A percentile compares a stretch with the other conserved stretches of the same genome.
Conservation (phyloP, 2,888 invertebrate genomes). For the Drosophila mimetica region DNA sequence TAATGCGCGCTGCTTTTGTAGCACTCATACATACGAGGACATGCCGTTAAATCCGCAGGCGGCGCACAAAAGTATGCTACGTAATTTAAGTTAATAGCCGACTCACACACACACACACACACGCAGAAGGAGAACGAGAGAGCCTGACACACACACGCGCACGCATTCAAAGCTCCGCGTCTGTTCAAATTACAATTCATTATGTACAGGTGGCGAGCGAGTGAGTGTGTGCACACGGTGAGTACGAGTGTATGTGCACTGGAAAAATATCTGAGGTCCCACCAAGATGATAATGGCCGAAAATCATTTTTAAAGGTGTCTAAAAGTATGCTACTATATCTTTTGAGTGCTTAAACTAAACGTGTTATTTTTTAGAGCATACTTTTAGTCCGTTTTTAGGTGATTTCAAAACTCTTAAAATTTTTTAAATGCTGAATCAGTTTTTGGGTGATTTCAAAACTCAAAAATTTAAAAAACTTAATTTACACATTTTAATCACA, state of each 20-base stretch:
- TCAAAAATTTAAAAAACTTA: too few species aligned
- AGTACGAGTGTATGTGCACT: slow-evolving; percentile 17
- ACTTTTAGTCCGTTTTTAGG: not conserved
- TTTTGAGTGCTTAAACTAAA: too few species aligned
- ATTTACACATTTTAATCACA: too few species aligned
- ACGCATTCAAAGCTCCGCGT: slow-evolving; percentile 44
- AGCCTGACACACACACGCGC: slow-evolving; percentile 2
- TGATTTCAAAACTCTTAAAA: too few species aligned
- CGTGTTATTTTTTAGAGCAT: not conserved
- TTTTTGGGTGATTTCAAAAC: not conserved
- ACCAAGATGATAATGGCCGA: too few species aligned
- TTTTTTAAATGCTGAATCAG: too few species aligned
- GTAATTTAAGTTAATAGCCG: slow-evolving; percentile 76
- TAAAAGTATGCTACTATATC: not conserved
- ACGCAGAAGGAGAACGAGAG: not conserved
- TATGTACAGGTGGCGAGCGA: slow-evolving; percentile 57
- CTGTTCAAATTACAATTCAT: slow-evolving; percentile 76
- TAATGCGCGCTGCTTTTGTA: slow-evolving; percentile 45
- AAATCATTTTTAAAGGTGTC: not conserved
- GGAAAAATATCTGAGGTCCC: too few species aligned
- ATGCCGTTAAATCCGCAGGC: slow-evolving; percentile 48
- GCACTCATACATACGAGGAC: slow-evolving; percentile 3
- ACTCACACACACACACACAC: slow-evolving; percentile 32
- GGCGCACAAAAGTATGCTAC: slow-evolving; percentile 69
- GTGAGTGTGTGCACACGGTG: slow-evolving; percentile 23